Conservation (phyloP, 2,797 vertebrate species). For the Sebastes oblongus region DNA sequence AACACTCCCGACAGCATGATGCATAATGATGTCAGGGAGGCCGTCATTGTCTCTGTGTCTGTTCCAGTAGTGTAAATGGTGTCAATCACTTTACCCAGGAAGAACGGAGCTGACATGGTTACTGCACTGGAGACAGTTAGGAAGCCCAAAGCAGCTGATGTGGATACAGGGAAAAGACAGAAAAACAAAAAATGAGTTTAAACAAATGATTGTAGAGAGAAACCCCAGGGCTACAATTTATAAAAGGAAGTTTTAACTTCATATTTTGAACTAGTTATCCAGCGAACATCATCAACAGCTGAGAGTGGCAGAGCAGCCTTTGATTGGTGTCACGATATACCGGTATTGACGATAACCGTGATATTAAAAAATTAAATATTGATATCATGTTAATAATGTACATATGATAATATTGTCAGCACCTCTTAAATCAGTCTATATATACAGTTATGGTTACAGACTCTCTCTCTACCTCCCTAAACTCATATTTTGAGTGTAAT, state of each 20-base stretch:
- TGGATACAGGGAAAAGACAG: neutral
- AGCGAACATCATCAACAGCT: neutral
- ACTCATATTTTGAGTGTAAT: no score
- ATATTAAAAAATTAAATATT: no score
- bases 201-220: neutral
- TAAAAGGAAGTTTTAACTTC: neutral
- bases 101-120: constrained; percentile 96
- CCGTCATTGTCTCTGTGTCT: constrained; percentile 77
- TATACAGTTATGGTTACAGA: no score
- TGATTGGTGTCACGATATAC: no score
- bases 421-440: no score
- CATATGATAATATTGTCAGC: no score
- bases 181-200: neutral
- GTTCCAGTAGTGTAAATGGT: constrained; percentile 87
- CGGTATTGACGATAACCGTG: no score
- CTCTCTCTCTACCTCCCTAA: no score
- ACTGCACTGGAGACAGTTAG: constrained; percentile 93
- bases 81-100: constrained; percentile 94
- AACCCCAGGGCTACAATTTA: neutral
- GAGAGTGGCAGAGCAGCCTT: neutral
- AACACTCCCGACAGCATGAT: constrained; percentile 89
- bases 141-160: constrained; percentile 90
- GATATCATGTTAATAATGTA: no score
- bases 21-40: constrained; percentile 87
- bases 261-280: neutral